Conservation (phyloP, 2,888 invertebrate species). For the Parapristionchus giblindavisi region DNA sequence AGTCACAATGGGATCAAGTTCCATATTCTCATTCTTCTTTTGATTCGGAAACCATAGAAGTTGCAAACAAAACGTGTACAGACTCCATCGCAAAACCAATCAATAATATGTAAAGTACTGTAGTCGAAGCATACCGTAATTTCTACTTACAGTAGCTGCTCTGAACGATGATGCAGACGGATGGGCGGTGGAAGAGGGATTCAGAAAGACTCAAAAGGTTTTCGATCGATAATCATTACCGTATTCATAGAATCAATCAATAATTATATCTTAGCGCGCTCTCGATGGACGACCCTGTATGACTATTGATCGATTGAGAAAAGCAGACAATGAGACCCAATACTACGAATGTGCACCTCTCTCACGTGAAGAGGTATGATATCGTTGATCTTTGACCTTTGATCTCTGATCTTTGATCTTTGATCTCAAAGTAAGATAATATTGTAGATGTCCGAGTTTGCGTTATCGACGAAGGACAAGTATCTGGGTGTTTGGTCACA, state of each 20-base stretch:
- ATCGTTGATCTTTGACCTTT: neutral
- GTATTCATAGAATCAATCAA: neutral
- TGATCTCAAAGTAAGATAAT: neutral
- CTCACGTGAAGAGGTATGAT: constrained; percentile 57
- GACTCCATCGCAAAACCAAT: neutral
- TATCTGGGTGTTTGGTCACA: constrained; percentile 65
- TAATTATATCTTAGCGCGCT: neutral
- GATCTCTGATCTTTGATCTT: neutral
- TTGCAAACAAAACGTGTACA: neutral
- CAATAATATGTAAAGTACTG: too few relatives aligned
- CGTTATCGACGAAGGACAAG: constrained; percentile 48
- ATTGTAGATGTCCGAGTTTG: constrained; percentile 51
- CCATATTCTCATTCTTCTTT: too few relatives aligned
- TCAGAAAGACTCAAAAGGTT: constrained; percentile 18
- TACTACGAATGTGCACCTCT: constrained; percentile 66
- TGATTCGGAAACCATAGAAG: too few relatives aligned
- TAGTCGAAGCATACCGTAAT: too few relatives aligned
- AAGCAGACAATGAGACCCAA: constrained; percentile 52
- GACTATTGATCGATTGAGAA: constrained; percentile 43
- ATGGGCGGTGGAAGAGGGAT: constrained; percentile 28
- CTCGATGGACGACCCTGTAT: constrained; percentile 32
- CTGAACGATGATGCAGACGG: constrained; percentile 26
- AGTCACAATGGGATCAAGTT: too few relatives aligned
- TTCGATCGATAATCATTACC: neutral
- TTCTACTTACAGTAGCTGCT: constrained; percentile 22